Conservation (phyloP, 2,888 invertebrate species). For the Perdita meconis region DNA sequence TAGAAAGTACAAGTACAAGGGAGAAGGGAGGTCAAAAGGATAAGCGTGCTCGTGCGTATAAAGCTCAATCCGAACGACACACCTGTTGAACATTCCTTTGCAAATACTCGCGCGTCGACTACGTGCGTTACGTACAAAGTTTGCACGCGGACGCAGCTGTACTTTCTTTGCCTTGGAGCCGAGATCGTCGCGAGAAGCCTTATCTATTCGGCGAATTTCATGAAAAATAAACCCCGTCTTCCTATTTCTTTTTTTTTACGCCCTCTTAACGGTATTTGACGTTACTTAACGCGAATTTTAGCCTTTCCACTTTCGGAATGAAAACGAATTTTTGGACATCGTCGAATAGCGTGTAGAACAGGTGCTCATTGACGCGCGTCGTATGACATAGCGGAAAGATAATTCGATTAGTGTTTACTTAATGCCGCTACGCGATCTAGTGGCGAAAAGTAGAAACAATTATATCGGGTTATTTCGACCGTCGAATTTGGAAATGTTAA, state of each 20-base stretch:
- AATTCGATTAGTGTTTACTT: too few relatives aligned
- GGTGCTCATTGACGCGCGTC: too few relatives aligned
- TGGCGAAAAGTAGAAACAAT: too few relatives aligned
- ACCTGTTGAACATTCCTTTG: constrained; percentile 82
- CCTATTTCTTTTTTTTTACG: background rate
- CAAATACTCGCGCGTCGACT: constrained; percentile 66
- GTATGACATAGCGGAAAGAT: too few relatives aligned
- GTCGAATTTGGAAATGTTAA: too few relatives aligned
- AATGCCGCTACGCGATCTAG: too few relatives aligned
- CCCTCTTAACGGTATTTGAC: too few relatives aligned
- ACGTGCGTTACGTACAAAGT: constrained; percentile 62
- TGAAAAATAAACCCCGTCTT: constrained; percentile 10
- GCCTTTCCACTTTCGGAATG: too few relatives aligned
- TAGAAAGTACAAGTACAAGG: background rate
- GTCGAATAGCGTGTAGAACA: too few relatives aligned
- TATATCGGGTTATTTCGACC: too few relatives aligned
- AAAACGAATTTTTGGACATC: too few relatives aligned
- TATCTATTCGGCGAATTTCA: constrained; percentile 34
- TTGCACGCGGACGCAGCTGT: constrained; percentile 56
- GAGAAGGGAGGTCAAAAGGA: constrained; percentile 43
- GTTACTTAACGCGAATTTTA: too few relatives aligned
- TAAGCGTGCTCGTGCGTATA: constrained; percentile 57
- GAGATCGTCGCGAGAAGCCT: constrained; percentile 30
- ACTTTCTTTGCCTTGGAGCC: constrained; percentile 32
- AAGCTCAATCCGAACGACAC: constrained; percentile 72